Conservation (phyloP, 2,888 invertebrate genomes). For the Smittia aterrima region DNA sequence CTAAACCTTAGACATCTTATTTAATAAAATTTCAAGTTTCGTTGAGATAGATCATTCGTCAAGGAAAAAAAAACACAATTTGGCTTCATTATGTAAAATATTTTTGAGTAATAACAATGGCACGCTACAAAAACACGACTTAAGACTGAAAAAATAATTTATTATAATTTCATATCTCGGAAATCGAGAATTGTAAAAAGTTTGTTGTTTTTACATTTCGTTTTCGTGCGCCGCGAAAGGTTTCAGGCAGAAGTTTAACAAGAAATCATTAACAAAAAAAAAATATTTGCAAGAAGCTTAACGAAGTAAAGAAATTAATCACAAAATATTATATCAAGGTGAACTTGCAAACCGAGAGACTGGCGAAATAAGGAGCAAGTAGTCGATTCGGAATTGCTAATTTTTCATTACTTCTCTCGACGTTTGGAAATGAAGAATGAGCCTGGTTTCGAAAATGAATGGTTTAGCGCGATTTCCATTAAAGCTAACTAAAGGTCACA, state of each 20-base stretch:
- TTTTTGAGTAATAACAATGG: constrained; percentile 23
- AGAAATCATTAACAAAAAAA: not conserved
- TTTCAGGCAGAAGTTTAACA: not conserved
- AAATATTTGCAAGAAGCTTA: not conserved
- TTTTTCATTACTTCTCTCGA: not conserved
- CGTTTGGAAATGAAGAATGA: not conserved
- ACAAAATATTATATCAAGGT: not conserved
- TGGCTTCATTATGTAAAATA: constrained; percentile 20
- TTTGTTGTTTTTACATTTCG: not conserved
- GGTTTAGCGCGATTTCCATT: not conserved
- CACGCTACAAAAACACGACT: constrained; percentile 19
- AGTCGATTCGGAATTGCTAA: not conserved
- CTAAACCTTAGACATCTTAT: not conserved
- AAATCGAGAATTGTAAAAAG: constrained; percentile 5
- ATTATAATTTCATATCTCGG: constrained; percentile 13
- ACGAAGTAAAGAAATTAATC: constrained; percentile 3
- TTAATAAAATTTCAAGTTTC: not conserved
- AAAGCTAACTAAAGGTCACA: not conserved
- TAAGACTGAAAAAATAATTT: constrained; percentile 13
- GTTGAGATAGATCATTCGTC: not conserved
- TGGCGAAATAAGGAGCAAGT: no score
- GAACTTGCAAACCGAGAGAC: not conserved
- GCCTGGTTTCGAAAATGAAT: not conserved
- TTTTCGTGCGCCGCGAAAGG: not conserved
- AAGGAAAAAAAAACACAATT: not conserved